Percentiles rank a stretch among this genome's conserved stretches.
Evolutionary conservation across 2,113 vertebrate genomes (phyloP).

Genomic region (Syrmaticus mikado): DNA sequence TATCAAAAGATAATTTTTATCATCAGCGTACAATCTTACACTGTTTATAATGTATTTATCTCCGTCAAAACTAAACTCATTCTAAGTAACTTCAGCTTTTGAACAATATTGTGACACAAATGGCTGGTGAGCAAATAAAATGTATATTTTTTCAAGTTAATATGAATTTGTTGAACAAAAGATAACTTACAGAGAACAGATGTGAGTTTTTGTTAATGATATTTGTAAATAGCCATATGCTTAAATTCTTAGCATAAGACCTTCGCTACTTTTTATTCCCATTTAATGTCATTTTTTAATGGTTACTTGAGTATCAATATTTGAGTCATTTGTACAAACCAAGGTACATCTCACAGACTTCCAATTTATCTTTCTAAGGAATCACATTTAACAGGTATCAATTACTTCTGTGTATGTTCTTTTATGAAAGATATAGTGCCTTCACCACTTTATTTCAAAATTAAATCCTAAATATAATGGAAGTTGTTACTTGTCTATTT

Average conservation of each 20-base stretch:
- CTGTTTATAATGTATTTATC: background rate
- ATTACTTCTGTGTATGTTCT: background rate
- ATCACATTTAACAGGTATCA: background rate
- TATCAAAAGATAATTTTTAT: background rate
- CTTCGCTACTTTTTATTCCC: background rate
- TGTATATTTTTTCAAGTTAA: background rate
- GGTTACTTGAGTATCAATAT: background rate
- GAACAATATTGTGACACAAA: background rate
- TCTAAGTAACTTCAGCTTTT: background rate
- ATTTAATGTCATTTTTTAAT: background rate
- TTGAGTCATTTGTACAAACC: background rate
- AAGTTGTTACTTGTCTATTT: background rate
- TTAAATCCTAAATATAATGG: background rate
- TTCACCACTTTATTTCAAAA: background rate
- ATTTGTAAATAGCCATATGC: background rate
- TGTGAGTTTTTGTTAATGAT: too few relatives aligned
- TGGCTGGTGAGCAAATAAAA: background rate
- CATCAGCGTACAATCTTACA: background rate
- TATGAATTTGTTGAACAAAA: background rate
- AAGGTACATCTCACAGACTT: background rate
- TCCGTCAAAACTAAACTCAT: background rate
- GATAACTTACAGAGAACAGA: background rate
- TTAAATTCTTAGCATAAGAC: background rate
- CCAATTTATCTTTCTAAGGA: background rate
- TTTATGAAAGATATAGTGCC: background rate